These are phyloP conservation scores for Acheta domesticus DNA, from an alignment of 2,888 invertebrate genomes.

Conservation along the genomic window DNA sequence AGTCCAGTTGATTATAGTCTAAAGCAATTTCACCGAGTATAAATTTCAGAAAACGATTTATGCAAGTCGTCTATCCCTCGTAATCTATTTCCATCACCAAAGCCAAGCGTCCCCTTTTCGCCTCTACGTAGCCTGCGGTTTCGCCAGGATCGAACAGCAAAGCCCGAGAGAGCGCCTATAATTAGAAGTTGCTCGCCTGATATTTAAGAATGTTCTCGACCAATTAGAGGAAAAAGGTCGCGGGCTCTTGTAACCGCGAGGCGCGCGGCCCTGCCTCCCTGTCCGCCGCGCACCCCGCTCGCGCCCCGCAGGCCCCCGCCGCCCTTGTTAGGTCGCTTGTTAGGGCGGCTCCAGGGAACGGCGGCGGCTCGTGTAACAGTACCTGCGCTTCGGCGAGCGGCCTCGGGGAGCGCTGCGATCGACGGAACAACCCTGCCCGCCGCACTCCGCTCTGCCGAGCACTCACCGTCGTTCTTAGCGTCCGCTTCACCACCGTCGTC, in stretches of 20 bases:
- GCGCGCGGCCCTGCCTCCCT: too few species aligned
- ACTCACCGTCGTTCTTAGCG: too few species aligned
- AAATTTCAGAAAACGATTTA: too few species aligned
- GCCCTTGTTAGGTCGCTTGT: not conserved
- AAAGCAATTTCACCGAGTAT: too few species aligned
- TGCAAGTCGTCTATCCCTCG: too few species aligned
- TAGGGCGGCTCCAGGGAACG: not conserved
- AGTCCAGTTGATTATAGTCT: too few species aligned
- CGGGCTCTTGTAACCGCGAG: conserved; percentile 2
- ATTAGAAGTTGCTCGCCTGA: conserved; percentile 9
- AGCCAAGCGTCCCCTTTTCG: too few species aligned
- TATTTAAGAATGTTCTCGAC: conserved; percentile 18
- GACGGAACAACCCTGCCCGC: too few species aligned
- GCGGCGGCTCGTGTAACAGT: not conserved
- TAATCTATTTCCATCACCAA: too few species aligned
- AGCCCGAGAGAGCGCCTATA: not conserved
- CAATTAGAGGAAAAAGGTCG: conserved; percentile 9
- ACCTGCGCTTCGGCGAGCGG: not conserved
- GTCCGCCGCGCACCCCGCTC: not conserved
- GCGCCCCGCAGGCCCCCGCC: not conserved
- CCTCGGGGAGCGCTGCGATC: too few species aligned
- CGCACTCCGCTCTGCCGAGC: too few species aligned
- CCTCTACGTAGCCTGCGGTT: not conserved
- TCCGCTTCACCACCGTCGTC: too few species aligned
- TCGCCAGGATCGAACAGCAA: not conserved